phyloP scores from a whole-genome alignment of 1,140 invertebrate genomes.

The Galleria mellonella region DNA sequence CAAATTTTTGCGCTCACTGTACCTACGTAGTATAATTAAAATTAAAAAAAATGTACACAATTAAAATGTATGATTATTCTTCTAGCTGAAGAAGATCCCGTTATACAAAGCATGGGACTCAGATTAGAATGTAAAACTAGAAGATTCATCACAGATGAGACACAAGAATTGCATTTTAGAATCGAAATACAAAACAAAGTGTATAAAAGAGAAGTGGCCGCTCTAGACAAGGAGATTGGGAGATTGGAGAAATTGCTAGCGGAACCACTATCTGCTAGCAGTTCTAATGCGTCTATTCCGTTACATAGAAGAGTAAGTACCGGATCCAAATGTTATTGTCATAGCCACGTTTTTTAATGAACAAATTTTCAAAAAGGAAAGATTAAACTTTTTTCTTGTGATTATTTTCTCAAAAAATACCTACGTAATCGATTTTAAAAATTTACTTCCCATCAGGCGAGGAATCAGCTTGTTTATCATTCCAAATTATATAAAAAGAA shows the following conservation, averaged over 20 bases:
- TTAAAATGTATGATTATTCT: neutral
- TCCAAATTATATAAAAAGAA: too few relatives aligned
- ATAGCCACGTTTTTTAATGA: too few relatives aligned
- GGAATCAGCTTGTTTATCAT: too few relatives aligned
- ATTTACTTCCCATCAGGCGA: too few relatives aligned
- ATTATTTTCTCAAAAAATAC: too few relatives aligned
- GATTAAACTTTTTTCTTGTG: too few relatives aligned
- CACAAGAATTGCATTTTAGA: conserved; percentile 86
- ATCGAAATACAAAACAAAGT: conserved; percentile 94
- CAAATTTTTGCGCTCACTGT: too few relatives aligned
- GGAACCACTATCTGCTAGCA: conserved; percentile 70
- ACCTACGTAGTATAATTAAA: too few relatives aligned
- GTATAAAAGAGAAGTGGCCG: conserved; percentile 87
- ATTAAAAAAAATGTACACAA: too few relatives aligned
- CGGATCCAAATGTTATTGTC: too few relatives aligned
- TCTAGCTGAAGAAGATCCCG: conserved; percentile 83
- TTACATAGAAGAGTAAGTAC: conserved; percentile 68
- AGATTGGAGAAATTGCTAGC: conserved; percentile 83
- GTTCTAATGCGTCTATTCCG: conserved; percentile 75
- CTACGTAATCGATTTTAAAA: too few relatives aligned
- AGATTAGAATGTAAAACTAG: conserved; percentile 92
- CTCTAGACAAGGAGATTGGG: conserved; percentile 86
- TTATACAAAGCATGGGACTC: conserved; percentile 90
- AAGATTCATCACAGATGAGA: conserved; percentile 82
- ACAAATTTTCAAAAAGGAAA: too few relatives aligned